phyloP scores from a whole-genome alignment of 2,797 vertebrate genomes.

The Euphonia xanthogaster region DNA sequence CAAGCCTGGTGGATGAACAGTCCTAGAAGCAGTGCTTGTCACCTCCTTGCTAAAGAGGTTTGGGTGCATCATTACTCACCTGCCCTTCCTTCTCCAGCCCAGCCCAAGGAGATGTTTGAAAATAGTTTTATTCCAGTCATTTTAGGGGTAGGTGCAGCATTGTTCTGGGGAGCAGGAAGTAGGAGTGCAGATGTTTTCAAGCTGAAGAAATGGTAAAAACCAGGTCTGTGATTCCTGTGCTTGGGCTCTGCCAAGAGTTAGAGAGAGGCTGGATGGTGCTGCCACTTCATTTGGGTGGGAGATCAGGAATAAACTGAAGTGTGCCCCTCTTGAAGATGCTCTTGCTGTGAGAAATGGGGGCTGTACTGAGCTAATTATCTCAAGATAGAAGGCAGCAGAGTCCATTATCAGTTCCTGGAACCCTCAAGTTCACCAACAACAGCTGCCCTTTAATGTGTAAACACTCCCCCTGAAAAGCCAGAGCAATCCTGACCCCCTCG shows the following conservation, averaged over 20 bases:
- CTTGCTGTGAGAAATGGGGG: neutral
- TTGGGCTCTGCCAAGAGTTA: neutral
- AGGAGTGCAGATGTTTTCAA: neutral
- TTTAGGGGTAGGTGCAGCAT: neutral
- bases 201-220: neutral
- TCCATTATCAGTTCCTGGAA: neutral
- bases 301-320: neutral
- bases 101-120: neutral
- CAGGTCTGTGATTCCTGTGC: neutral
- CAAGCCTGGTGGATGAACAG: neutral
- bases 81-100: neutral
- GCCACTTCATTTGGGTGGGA: neutral
- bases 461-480: neutral
- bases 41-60: neutral
- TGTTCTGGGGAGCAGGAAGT: neutral
- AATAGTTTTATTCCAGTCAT: neutral
- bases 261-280: neutral
- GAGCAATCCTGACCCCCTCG: neutral
- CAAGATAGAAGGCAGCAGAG: neutral
- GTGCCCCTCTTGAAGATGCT: neutral
- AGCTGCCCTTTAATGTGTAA: neutral
- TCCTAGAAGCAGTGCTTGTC: neutral
- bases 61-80: neutral
- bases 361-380: neutral
- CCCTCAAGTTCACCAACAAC: neutral